These are phyloP conservation scores for Latrodectus geometricus DNA, from an alignment of 1,140 invertebrate species.

Conservation along the genomic window DNA sequence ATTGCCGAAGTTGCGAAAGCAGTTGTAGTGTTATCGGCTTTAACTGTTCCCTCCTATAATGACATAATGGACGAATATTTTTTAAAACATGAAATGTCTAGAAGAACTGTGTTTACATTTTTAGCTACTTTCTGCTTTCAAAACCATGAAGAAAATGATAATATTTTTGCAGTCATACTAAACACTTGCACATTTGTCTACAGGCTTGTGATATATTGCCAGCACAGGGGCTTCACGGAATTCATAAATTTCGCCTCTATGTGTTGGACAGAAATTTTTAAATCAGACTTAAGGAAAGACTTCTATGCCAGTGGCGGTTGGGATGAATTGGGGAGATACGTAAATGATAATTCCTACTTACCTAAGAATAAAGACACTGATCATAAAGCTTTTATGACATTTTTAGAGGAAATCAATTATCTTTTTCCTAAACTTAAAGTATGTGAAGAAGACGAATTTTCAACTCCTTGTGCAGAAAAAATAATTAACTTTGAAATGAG, in stretches of 20 bases:
- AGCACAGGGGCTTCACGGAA: background rate
- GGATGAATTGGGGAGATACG: constrained; percentile 21
- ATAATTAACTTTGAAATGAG: background rate
- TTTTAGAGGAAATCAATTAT: constrained; percentile 28
- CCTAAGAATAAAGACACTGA: constrained; percentile 12
- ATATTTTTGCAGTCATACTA: constrained; percentile 18
- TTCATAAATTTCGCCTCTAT: constrained; percentile 24
- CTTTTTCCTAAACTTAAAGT: constrained; percentile 28
- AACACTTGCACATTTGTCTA: constrained; percentile 37
- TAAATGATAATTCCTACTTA: background rate
- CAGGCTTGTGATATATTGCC: constrained; percentile 23
- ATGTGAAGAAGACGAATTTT: background rate
- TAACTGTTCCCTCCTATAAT: constrained; percentile 27
- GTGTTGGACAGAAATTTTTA: constrained; percentile 34
- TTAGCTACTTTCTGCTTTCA: constrained; percentile 16
- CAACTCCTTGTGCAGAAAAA: background rate
- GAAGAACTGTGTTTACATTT: constrained; percentile 31
- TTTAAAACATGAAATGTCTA: constrained; percentile 4
- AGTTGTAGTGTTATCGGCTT: constrained; percentile 5
- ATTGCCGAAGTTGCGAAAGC: constrained; percentile 32
- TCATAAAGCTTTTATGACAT: constrained; percentile 8
- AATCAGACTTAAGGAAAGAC: constrained; percentile 8
- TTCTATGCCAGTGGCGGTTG: constrained; percentile 24
- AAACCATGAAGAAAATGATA: constrained; percentile 13
- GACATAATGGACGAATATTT: constrained; percentile 24